Conservation (phyloP, 1,140 invertebrate genomes). For the Polypedilum vanderplanki region DNA sequence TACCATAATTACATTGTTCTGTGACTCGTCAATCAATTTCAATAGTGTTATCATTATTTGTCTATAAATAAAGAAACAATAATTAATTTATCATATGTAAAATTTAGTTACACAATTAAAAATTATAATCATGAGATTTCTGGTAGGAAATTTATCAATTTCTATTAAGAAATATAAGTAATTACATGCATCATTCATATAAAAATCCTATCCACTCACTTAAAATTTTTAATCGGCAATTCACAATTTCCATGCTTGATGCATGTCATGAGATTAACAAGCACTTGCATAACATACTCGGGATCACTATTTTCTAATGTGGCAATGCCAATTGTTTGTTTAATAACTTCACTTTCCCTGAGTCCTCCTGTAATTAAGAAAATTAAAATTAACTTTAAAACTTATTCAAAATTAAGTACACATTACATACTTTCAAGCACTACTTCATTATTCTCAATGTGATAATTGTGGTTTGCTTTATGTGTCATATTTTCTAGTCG, state of each 20-base stretch:
- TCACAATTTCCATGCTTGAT: slow-evolving; percentile 46
- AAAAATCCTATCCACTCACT: slow-evolving; percentile 39
- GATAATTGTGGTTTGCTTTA: slow-evolving; percentile 30
- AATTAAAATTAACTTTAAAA: too few species aligned
- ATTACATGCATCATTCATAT: neutral
- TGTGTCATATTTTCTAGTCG: slow-evolving; percentile 35
- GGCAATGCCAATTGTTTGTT: slow-evolving; percentile 38
- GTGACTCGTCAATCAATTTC: slow-evolving; percentile 58
- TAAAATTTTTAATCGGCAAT: slow-evolving; percentile 50
- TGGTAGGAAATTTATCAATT: neutral
- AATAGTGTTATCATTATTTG: slow-evolving; percentile 65
- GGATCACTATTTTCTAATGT: slow-evolving; percentile 38
- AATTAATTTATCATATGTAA: slow-evolving; percentile 23
- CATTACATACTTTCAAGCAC: slow-evolving; percentile 35
- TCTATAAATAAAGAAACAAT: slow-evolving; percentile 44
- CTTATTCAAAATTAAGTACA: neutral
- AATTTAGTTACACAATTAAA: too few species aligned
- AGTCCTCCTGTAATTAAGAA: slow-evolving; percentile 38
- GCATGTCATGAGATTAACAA: slow-evolving; percentile 43
- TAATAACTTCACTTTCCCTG: slow-evolving; percentile 45
- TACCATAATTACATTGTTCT: slow-evolving; percentile 60
- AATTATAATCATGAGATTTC: too few species aligned
- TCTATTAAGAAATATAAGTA: neutral
- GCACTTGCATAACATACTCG: slow-evolving; percentile 39
- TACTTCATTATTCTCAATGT: slow-evolving; percentile 38